phyloP scores from a whole-genome alignment of 2,113 vertebrate species.

The Thunnus thynnus region DNA sequence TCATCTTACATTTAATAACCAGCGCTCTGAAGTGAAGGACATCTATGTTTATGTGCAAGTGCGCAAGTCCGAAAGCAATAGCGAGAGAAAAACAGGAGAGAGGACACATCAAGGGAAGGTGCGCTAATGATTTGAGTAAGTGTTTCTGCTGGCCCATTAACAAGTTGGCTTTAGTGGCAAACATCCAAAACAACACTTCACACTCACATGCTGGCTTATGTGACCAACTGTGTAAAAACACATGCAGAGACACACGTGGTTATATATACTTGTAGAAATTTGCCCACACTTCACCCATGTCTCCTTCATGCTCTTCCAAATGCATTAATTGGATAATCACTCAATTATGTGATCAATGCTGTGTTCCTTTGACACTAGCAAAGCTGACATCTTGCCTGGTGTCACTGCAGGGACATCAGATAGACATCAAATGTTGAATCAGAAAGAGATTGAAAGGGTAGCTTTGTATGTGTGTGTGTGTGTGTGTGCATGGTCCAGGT shows the following conservation, averaged over 20 bases:
- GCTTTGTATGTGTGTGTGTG: conserved; percentile 3
- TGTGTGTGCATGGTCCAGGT: background rate
- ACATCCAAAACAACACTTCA: background rate
- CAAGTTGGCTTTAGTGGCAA: conserved; percentile 15
- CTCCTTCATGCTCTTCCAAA: conserved; percentile 38
- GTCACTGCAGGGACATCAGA: conserved; percentile 37
- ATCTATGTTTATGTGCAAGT: conserved; percentile 37
- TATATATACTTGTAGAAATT: background rate
- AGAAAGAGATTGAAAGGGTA: conserved; percentile 19
- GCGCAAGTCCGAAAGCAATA: conserved; percentile 30
- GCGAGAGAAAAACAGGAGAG: conserved; percentile 13
- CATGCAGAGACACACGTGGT: background rate
- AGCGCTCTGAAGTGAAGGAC: conserved; percentile 51
- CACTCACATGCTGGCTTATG: background rate
- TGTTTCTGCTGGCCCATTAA: conserved; percentile 16
- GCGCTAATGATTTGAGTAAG: conserved; percentile 35
- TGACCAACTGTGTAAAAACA: background rate
- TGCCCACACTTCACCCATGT: background rate
- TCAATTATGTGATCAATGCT: conserved; percentile 49
- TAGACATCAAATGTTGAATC: conserved; percentile 55
- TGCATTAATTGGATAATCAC: conserved; percentile 49
- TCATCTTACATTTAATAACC: conserved; percentile 69
- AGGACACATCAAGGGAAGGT: conserved; percentile 28
- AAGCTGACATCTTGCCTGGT: conserved; percentile 25
- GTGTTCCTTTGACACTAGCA: conserved; percentile 38